A percentile compares a stretch with the other conserved stretches of the same genome.
These are phyloP conservation scores for Macrosteles quadrilineatus DNA, from an alignment of 1,140 invertebrate genomes.

Conservation along the genomic window DNA sequence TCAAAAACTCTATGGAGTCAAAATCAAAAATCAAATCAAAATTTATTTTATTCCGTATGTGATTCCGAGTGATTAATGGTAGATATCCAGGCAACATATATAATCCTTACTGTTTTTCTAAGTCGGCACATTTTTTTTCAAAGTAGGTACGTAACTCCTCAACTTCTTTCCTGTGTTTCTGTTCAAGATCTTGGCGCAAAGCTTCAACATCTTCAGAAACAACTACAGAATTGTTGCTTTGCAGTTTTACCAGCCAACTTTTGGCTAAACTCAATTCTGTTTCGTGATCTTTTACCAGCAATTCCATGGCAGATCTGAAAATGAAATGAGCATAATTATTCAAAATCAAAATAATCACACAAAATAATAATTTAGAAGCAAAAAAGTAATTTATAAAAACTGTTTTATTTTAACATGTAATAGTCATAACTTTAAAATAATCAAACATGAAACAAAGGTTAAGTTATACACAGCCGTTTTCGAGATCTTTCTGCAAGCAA, in stretches of 20 bases:
- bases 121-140: slow-evolving; percentile 71
- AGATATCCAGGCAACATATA: too few species aligned
- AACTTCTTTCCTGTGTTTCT: slow-evolving; percentile 69
- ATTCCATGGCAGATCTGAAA: slow-evolving; percentile 36
- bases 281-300: slow-evolving; percentile 35
- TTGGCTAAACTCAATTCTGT: slow-evolving; percentile 31
- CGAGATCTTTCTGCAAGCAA: too few species aligned
- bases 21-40: too few species aligned
- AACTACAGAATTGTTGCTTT: slow-evolving; percentile 27
- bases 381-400: slow-evolving; percentile 7
- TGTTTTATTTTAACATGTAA: slow-evolving; percentile 11
- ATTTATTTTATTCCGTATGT: too few species aligned
- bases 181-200: slow-evolving; percentile 58
- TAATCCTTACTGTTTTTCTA: slow-evolving; percentile 69
- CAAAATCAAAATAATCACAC: too few species aligned
- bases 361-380: too few species aligned
- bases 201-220: slow-evolving; percentile 55
- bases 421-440: neutral
- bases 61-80: too few species aligned
- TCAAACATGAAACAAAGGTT: neutral
- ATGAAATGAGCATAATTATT: too few species aligned
- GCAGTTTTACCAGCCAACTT: slow-evolving; percentile 27
- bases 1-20: too few species aligned
- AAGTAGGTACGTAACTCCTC: slow-evolving; percentile 76
- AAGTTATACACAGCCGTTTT: too few species aligned